Conservation (phyloP, 2,888 invertebrate genomes). For the Falcaria lacertinaria region DNA sequence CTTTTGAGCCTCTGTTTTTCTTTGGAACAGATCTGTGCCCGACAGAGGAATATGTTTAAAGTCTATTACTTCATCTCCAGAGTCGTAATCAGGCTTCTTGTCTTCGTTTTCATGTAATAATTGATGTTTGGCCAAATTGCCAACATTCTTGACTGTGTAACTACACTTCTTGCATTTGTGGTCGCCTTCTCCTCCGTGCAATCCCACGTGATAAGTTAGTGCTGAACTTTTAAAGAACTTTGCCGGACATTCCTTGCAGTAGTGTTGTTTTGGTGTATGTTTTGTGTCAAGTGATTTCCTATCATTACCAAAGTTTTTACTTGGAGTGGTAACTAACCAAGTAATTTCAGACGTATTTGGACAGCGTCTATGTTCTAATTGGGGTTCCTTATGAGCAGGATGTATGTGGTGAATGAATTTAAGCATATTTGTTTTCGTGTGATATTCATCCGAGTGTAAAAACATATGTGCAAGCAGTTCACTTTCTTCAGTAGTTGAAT, state of each 20-base stretch:
- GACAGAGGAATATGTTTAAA: conserved; percentile 80
- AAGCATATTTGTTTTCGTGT: conserved; percentile 85
- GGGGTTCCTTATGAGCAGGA: conserved; percentile 82
- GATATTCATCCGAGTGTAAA: conserved; percentile 89
- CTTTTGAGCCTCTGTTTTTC: conserved; percentile 81
- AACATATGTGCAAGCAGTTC: conserved; percentile 84
- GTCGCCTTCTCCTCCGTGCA: conserved; percentile 82
- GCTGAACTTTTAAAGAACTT: conserved; percentile 86
- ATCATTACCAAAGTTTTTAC: conserved; percentile 37
- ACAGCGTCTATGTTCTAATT: conserved; percentile 63
- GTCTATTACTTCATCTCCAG: conserved; percentile 68
- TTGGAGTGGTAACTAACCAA: conserved; percentile 67
- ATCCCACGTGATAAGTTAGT: conserved; percentile 83
- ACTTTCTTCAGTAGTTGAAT: conserved; percentile 84
- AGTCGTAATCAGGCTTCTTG: conserved; percentile 67
- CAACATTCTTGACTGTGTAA: conserved; percentile 84
- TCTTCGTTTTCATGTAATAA: conserved; percentile 69
- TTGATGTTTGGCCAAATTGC: conserved; percentile 84
- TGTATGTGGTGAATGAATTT: conserved; percentile 83
- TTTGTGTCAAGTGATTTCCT: conserved; percentile 48
- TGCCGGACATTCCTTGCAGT: conserved; percentile 84
- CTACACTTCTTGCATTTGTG: conserved; percentile 86
- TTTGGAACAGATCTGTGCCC: conserved; percentile 83
- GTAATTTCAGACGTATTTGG: conserved; percentile 44
- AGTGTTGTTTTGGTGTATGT: conserved; percentile 61